Evolutionary conservation across 2,888 invertebrate genomes (phyloP).

Genomic region (Archaeoteleia sp.): DNA sequence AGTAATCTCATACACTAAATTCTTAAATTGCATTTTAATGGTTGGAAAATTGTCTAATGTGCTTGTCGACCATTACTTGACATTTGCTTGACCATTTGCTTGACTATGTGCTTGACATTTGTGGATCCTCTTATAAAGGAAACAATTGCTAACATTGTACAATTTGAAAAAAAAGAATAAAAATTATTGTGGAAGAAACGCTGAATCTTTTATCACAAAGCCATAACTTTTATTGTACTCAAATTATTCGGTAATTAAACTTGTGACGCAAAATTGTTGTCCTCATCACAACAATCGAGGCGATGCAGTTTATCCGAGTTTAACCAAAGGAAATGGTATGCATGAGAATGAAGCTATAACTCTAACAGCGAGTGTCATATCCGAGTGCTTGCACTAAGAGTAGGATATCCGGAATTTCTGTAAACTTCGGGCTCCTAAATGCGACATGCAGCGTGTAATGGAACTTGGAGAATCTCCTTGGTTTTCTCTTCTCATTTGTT

Average conservation of each 20-base stretch:
- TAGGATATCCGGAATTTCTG: slow-evolving; percentile 32
- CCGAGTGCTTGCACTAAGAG: slow-evolving; percentile 19
- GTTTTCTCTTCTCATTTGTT: slow-evolving; percentile 30
- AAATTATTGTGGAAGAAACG: too few relatives aligned
- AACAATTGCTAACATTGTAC: too few relatives aligned
- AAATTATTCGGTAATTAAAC: neutral
- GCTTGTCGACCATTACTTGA: too few relatives aligned
- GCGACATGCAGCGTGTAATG: slow-evolving; percentile 22
- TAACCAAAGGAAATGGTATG: slow-evolving; percentile 18
- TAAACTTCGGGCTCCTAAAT: slow-evolving; percentile 30
- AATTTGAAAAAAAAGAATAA: too few relatives aligned
- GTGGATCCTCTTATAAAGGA: too few relatives aligned
- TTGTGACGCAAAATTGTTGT: neutral
- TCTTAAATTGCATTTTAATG: too few relatives aligned
- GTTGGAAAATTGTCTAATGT: too few relatives aligned
- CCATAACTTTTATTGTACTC: too few relatives aligned
- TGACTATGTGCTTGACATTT: too few relatives aligned
- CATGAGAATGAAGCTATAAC: slow-evolving; percentile 11
- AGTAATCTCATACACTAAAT: too few relatives aligned
- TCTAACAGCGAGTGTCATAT: slow-evolving; percentile 32
- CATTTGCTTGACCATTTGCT: too few relatives aligned
- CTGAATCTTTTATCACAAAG: too few relatives aligned
- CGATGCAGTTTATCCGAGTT: slow-evolving; percentile 18
- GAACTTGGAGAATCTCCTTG: slow-evolving; percentile 25
- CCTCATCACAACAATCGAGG: neutral